Conservation (phyloP, 2,888 invertebrate genomes). For the Hypselothyrea guttata region DNA sequence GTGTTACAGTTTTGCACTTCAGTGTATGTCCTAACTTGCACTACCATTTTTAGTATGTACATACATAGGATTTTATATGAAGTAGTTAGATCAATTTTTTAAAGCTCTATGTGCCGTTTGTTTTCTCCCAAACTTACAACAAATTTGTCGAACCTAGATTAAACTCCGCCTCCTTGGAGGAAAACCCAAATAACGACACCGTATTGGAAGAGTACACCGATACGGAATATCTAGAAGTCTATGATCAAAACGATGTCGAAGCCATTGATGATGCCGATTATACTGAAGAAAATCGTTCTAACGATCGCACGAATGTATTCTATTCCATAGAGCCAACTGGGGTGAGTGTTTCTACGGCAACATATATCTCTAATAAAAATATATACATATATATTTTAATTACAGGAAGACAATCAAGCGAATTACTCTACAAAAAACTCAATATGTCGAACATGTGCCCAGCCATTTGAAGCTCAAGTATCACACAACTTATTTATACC, state of each 20-base stretch:
- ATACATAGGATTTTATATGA: no score
- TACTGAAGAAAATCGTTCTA: neutral
- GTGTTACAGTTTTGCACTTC: no score
- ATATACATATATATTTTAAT: neutral
- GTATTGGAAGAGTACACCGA: constrained; percentile 29
- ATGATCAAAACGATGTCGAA: neutral
- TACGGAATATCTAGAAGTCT: constrained; percentile 35
- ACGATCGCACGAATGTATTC: neutral
- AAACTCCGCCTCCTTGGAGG: constrained; percentile 1
- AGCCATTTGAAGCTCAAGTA: constrained; percentile 9
- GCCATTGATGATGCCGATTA: constrained; percentile 13
- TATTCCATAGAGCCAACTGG: neutral
- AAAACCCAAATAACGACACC: neutral
- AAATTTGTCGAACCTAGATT: no score
- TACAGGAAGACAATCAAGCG: constrained; percentile 5
- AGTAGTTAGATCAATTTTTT: no score
- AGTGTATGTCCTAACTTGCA: no score
- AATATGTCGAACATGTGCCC: constrained; percentile 51
- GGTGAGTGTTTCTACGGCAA: neutral
- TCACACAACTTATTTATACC: constrained; percentile 35
- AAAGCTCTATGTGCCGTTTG: no score
- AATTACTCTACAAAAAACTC: neutral
- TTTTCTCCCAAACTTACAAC: no score
- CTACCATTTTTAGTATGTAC: no score
- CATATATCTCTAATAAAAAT: no score